phyloP scores from a whole-genome alignment of 1,140 invertebrate species.

The Cepaea nemoralis region DNA sequence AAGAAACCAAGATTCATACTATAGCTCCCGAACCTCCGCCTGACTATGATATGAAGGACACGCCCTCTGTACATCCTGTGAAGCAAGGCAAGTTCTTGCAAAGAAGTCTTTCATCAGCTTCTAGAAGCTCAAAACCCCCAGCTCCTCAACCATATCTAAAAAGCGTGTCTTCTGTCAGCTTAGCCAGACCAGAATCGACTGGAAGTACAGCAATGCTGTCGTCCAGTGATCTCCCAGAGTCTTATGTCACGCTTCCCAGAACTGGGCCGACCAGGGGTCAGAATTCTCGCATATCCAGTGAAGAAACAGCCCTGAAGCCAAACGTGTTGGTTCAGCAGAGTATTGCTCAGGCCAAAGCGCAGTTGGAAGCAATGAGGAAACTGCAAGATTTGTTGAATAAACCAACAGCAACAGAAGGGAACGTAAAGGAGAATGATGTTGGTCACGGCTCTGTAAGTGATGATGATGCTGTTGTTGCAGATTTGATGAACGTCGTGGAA shows the following conservation, averaged over 20 bases:
- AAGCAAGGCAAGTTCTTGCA: not conserved
- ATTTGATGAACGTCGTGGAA: not conserved
- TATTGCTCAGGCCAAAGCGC: conserved; percentile 36
- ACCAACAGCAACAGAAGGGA: not conserved
- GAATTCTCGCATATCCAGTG: not conserved
- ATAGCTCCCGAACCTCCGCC: conserved; percentile 54
- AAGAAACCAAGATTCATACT: no score
- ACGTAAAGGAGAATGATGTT: not conserved
- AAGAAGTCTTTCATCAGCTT: conserved; percentile 1
- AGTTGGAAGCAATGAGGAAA: conserved; percentile 44
- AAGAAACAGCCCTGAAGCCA: not conserved
- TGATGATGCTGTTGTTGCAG: not conserved
- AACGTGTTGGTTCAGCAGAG: not conserved
- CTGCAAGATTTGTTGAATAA: conserved; percentile 37
- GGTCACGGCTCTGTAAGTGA: not conserved
- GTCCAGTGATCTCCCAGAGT: not conserved
- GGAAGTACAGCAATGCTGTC: not conserved
- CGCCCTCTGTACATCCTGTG: not conserved
- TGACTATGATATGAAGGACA: conserved; percentile 54
- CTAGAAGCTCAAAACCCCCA: not conserved
- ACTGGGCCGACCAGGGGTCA: not conserved
- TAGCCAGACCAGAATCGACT: not conserved
- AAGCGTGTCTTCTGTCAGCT: not conserved
- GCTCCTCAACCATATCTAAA: conserved; percentile 20
- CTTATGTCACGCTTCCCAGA: not conserved